phyloP scores from a whole-genome alignment of 2,888 invertebrate species.

The Thalpophila matura region DNA sequence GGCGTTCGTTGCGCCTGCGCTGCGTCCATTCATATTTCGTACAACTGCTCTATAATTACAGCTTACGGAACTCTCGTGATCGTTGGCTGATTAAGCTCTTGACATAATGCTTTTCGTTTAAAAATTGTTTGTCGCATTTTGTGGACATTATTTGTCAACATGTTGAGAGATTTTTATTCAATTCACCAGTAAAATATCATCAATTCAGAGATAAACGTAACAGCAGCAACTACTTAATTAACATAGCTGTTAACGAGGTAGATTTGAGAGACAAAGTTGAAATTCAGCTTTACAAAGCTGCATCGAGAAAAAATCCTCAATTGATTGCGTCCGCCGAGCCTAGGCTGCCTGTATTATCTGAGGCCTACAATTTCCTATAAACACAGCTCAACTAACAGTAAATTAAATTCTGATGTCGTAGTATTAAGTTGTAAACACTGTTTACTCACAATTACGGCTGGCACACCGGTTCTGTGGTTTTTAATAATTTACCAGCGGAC shows the following conservation, averaged over 20 bases:
- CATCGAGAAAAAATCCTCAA: conserved; percentile 7
- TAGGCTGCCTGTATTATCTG: conserved; percentile 39
- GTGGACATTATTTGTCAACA: conserved; percentile 17
- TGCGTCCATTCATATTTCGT: conserved; percentile 85
- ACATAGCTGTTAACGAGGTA: not conserved
- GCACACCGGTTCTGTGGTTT: conserved; percentile 66
- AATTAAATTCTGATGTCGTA: conserved; percentile 83
- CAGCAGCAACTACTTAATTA: not conserved
- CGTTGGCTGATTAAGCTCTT: conserved; percentile 83
- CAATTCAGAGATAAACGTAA: too few species aligned
- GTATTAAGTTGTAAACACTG: conserved; percentile 78
- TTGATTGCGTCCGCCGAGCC: conserved; percentile 27
- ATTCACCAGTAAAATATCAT: too few species aligned
- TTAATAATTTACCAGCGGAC: conserved; percentile 61
- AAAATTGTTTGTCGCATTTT: conserved; percentile 68
- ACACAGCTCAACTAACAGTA: conserved; percentile 75
- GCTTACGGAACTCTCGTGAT: conserved; percentile 72
- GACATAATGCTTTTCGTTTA: conserved; percentile 77
- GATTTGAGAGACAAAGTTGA: not conserved
- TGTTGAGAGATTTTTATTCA: too few species aligned
- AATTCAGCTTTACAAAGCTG: not conserved
- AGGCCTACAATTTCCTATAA: conserved; percentile 76
- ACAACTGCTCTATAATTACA: conserved; percentile 86
- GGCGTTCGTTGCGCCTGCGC: conserved; percentile 75
- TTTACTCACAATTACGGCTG: conserved; percentile 65